These are phyloP conservation scores for Nyctalus aviator DNA, from an alignment of 2,797 vertebrate species.

Conservation along the genomic window DNA sequence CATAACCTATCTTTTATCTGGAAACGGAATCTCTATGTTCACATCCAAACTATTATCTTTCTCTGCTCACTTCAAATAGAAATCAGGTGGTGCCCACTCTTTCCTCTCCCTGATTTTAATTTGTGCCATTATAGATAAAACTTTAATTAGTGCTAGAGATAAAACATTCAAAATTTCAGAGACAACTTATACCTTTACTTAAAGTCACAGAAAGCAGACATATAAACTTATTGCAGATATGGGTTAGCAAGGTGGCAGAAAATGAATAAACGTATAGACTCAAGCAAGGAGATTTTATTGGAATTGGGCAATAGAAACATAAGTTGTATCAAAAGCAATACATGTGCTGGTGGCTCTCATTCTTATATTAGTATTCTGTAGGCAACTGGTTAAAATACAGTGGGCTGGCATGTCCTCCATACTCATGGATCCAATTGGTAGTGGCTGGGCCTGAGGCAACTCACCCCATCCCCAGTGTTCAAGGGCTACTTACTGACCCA, in stretches of 20 bases:
- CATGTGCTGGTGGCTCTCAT: not conserved
- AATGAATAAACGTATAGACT: not conserved
- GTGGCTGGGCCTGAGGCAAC: not conserved
- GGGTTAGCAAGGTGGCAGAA: not conserved
- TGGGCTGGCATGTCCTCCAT: not conserved
- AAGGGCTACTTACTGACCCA: not conserved
- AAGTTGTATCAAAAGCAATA: not conserved
- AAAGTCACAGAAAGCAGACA: not conserved
- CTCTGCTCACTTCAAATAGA: not conserved
- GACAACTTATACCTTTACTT: not conserved
- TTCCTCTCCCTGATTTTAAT: not conserved
- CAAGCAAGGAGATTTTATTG: not conserved
- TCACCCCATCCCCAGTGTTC: not conserved
- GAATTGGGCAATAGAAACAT: not conserved
- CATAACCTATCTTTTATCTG: not conserved
- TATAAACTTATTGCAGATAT: not conserved
- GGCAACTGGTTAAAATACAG: not conserved
- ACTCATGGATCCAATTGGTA: not conserved
- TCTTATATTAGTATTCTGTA: not conserved
- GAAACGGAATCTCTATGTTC: not conserved
- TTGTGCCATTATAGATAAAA: not conserved
- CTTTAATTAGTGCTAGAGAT: not conserved
- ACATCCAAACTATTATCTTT: not conserved
- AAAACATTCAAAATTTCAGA: not conserved
- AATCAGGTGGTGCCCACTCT: not conserved